Percentiles rank a stretch among this genome's conserved stretches.
These are phyloP conservation scores for Neocrepidodera transversa DNA, from an alignment of 2,888 invertebrate species.

Conservation along the genomic window DNA sequence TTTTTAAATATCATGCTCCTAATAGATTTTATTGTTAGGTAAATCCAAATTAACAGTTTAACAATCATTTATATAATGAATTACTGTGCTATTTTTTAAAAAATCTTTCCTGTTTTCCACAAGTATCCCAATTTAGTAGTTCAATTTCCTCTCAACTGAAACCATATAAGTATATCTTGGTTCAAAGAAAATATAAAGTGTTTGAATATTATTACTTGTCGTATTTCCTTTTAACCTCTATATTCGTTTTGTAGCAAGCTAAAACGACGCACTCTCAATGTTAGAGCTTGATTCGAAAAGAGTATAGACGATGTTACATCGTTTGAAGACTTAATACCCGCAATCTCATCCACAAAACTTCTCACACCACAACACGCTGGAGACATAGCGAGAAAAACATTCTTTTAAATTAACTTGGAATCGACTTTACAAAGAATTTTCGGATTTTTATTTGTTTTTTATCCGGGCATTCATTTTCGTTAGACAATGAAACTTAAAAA, in stretches of 20 bases:
- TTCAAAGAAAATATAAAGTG: constrained; percentile 32
- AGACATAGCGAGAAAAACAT: not conserved
- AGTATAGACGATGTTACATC: not conserved
- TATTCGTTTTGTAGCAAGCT: constrained; percentile 8
- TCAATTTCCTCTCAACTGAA: constrained; percentile 30
- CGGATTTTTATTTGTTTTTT: not conserved
- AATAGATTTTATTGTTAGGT: too few species aligned
- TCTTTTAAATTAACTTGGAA: not conserved
- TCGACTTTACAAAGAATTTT: not conserved
- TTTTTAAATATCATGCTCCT: too few species aligned
- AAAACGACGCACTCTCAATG: not conserved
- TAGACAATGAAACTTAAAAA: too few species aligned
- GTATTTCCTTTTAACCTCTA: constrained; percentile 26
- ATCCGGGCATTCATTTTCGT: not conserved
- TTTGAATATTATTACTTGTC: constrained; percentile 33
- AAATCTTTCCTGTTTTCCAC: constrained; percentile 5
- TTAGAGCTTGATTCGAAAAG: constrained; percentile 6
- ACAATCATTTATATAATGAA: too few species aligned
- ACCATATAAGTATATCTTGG: constrained; percentile 28
- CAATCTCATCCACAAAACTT: not conserved
- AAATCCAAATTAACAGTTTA: too few species aligned
- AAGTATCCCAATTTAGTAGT: constrained; percentile 29
- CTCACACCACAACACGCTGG: not conserved
- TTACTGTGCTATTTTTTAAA: too few species aligned
- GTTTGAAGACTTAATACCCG: not conserved